Evolutionary conservation across 2,113 vertebrate species (phyloP), one percentile per base, ranked within the genome.

Genomic region (Ictalurus punctatus): DNA sequence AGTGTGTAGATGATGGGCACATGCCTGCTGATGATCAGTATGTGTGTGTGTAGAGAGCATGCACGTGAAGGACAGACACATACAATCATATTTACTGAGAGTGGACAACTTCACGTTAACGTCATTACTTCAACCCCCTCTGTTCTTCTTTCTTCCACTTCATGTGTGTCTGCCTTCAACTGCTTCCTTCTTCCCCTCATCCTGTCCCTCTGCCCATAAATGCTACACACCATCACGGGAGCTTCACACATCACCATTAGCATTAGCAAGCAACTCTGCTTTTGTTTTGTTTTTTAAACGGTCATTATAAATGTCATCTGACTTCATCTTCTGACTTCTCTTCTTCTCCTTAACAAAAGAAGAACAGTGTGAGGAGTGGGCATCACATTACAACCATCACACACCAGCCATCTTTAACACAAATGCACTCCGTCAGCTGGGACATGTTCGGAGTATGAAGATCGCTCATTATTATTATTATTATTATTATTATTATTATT

Each of bases 101-200:
- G 95, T 97, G 96, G 98, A 98, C 98, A 97, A 99, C 97, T 40
- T 98, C 96, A 97, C 96, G 96, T 97, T 97, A 97, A 98, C 97
- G 97, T 98, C 97, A 98, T 98, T 94, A 95, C 94, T 94, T 95
- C 93, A 95, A 90, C 98, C 97, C 59, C 97, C 97, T 96, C 96
- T 97, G 97, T 98, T 99, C 98, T 99, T 99, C 98, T 98, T 99
- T 99, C 98, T 99, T 99, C 97, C 96, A 98, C 95, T 97, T 98
- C 97, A 98, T 98, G 34, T 71, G 67, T 34, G 67, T 71, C n/a
- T 69, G 65, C 65, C n/a, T 69, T 71, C 67, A 34, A 6, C 65
- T 69, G 67, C 30, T 71, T 71, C 67, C 30, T 71, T 98, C 98
- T 98, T 99, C 97, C 97, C 97, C 97, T 97, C 86, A 83, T 97